Percentiles rank a stretch among this genome's conserved stretches.
phyloP scores from a whole-genome alignment of 2,888 invertebrate genomes.

The Trissolcus brochymenae region DNA sequence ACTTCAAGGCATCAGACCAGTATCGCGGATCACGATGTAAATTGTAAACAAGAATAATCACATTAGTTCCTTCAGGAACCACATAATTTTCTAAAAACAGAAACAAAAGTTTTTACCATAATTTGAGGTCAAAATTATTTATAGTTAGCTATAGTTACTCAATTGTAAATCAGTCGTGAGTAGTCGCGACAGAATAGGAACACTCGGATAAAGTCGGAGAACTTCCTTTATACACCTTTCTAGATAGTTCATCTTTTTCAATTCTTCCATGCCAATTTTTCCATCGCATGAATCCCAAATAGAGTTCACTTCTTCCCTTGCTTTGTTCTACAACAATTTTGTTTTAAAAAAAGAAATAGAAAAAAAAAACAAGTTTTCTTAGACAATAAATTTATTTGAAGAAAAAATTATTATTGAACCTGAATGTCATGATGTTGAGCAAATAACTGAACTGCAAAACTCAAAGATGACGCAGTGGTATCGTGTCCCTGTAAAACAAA shows the following conservation, averaged over 20 bases:
- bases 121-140: too few species aligned
- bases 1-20: constrained; percentile 77
- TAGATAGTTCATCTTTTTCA: constrained; percentile 21
- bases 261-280: constrained; percentile 8
- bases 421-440: constrained; percentile 74
- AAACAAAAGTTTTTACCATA: too few species aligned
- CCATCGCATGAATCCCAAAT: constrained; percentile 18
- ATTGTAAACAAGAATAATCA: neutral
- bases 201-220: constrained; percentile 31
- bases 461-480: constrained; percentile 79
- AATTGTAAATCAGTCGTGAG: constrained; percentile 9
- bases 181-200: constrained; percentile 19
- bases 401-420: too few species aligned
- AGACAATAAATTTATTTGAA: too few species aligned
- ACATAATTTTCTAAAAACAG: neutral
- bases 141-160: neutral
- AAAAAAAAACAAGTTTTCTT: too few species aligned
- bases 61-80: constrained; percentile 9
- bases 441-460: constrained; percentile 67
- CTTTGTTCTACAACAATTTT: neutral
- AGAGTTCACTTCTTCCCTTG: constrained; percentile 20
- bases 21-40: constrained; percentile 76
- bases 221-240: constrained; percentile 39
- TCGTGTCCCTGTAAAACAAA: constrained; percentile 79
- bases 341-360: too few species aligned